Percentiles rank a stretch among this genome's conserved stretches.
phyloP scores from a whole-genome alignment of 2,797 vertebrate species.

The Pseudochromis fuscus region DNA sequence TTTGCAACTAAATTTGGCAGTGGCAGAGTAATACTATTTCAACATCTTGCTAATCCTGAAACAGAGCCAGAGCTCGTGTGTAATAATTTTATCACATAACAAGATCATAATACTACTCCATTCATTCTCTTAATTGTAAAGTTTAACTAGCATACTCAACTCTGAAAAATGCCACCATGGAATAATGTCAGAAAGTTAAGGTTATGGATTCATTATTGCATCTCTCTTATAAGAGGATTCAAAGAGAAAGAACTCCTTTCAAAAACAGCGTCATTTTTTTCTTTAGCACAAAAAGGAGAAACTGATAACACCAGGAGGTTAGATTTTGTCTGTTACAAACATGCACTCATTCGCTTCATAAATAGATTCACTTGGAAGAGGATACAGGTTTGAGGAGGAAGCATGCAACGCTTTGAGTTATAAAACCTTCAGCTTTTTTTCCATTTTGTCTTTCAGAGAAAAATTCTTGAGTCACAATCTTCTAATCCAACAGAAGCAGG shows the following conservation, averaged over 20 bases:
- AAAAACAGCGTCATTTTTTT: slow-evolving; percentile 76
- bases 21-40: slow-evolving; percentile 80
- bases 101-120: slow-evolving; percentile 74
- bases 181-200: slow-evolving; percentile 82
- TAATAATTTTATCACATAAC: slow-evolving; percentile 62
- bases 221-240: slow-evolving; percentile 83
- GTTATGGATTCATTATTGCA: slow-evolving; percentile 90
- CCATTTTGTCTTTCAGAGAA: slow-evolving; percentile 71
- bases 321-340: slow-evolving; percentile 86
- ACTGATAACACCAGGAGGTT: slow-evolving; percentile 81
- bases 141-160: slow-evolving; percentile 69
- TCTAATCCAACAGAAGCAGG: slow-evolving; percentile 80
- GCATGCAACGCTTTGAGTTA: slow-evolving; percentile 88
- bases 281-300: slow-evolving; percentile 78
- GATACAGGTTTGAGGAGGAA: slow-evolving; percentile 88
- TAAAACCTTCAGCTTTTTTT: slow-evolving; percentile 77
- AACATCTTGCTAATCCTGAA: slow-evolving; percentile 74
- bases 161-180: slow-evolving; percentile 64
- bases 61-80: slow-evolving; percentile 55
- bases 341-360: slow-evolving; percentile 89
- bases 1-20: slow-evolving; percentile 82
- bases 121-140: slow-evolving; percentile 73
- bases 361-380: slow-evolving; percentile 88
- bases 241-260: slow-evolving; percentile 74
- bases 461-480: slow-evolving; percentile 74